Evolutionary conservation across 2,113 vertebrate species (phyloP), one percentile per base, ranked within the genome.

Genomic region (Lophotis ruficrista): DNA sequence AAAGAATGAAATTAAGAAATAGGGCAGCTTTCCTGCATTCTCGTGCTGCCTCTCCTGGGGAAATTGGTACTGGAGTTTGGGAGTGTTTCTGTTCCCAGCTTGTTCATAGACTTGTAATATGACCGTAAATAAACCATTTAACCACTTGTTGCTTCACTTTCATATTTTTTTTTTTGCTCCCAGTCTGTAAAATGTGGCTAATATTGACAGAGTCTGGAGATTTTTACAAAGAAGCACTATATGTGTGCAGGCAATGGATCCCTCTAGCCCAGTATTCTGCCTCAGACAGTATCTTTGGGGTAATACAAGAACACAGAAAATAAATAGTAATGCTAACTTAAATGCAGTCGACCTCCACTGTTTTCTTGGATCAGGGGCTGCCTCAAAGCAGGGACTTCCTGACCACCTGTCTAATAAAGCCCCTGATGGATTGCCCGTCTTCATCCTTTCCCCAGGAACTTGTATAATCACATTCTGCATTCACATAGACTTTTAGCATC

Each of bases 71-170:
- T 65, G 54, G 33, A 33, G 68, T 93, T 80, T 47, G 41, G 50
- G 57, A 93, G 47, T 88, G 84, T 85, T 96, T 79, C 27, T n/a
- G 20, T 95, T 96, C 91, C 66, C 82, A 88, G 25, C 71, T 91
- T 93, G 61, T 91, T 89, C 66, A 65, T 45, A 85, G 62, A 33
- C 45, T 79, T 87, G 43, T 83, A 89, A 54, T 90, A 43, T 51
- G 72, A 78, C 69, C 35, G 3, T 95, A 95, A 79, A 89, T 89
- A 94, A 83, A 91, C 71, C 23, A 68, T 68, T 90, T 91, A 72
- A 87, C 61, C 25, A 47, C 51, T 91, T 72, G 37, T 57, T 96
- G 77, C 51, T 87, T 87, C 35, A 12, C 56, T 79, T 88, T 68
- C 62, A 5, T 15, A 43, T 43, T 43, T 73, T 47, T 56, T 53